Conservation (phyloP, 2,797 vertebrate genomes). For the Alca torda region DNA sequence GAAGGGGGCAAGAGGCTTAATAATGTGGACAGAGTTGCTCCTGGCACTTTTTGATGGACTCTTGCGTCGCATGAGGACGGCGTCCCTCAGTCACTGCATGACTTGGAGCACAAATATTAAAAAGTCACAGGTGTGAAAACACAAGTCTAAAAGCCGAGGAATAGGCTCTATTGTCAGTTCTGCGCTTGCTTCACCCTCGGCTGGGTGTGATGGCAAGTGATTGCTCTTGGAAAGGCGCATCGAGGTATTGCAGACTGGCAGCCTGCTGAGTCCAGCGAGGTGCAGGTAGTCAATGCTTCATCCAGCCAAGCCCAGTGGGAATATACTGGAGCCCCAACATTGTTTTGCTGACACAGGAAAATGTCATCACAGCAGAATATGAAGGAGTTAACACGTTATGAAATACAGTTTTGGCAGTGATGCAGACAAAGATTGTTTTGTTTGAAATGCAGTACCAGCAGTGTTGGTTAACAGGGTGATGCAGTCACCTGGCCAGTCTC, state of each 20-base stretch:
- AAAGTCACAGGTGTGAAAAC: slow-evolving; percentile 26
- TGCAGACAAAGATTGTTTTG: slow-evolving; percentile 24
- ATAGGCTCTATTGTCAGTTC: neutral
- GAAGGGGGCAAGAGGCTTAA: neutral
- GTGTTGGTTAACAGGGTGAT: neutral
- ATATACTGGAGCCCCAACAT: neutral
- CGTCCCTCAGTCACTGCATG: neutral
- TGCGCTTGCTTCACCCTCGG: neutral
- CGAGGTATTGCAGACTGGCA: neutral
- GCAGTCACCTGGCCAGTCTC: neutral
- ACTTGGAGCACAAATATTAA: neutral
- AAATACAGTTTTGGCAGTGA: slow-evolving; percentile 31
- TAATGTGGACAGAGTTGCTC: neutral
- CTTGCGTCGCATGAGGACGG: neutral
- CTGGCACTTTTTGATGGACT: neutral
- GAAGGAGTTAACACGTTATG: slow-evolving; percentile 53
- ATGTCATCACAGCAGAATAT: slow-evolving; percentile 39
- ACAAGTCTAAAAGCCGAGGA: neutral
- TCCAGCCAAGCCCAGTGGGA: slow-evolving; percentile 30
- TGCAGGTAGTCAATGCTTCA: neutral
- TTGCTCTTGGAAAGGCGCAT: slow-evolving; percentile 18
- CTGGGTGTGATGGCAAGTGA: neutral
- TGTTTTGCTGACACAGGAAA: slow-evolving; percentile 51
- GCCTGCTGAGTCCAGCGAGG: neutral
- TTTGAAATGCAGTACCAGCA: slow-evolving; percentile 19